Conservation (phyloP, 1,140 invertebrate genomes). For the Pachypeltis micranthus region DNA sequence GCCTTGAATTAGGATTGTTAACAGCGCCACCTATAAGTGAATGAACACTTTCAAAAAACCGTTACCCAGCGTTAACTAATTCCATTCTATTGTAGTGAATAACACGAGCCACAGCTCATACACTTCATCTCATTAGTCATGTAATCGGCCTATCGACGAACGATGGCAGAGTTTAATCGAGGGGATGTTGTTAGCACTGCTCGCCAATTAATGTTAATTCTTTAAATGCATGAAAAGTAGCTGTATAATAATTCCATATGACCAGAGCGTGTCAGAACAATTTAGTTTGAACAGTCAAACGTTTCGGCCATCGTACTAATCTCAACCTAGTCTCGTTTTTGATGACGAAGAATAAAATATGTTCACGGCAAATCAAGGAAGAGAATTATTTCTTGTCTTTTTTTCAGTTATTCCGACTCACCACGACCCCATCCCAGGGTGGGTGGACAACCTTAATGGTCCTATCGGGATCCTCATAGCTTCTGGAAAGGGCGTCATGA, state of each 20-base stretch:
- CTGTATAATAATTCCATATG: neutral
- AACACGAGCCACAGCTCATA: too few species aligned
- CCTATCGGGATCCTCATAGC: conserved; percentile 41
- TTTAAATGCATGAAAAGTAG: neutral
- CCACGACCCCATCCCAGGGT: conserved; percentile 39
- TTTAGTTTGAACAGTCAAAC: neutral
- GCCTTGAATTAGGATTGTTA: too few species aligned
- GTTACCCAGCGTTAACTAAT: too few species aligned
- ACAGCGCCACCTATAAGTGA: too few species aligned
- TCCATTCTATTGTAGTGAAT: too few species aligned
- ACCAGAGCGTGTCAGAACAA: neutral
- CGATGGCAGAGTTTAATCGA: too few species aligned
- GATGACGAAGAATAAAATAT: neutral
- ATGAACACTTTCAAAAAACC: too few species aligned
- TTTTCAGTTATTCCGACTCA: conserved; percentile 33
- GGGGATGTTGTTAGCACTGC: too few species aligned
- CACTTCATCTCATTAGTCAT: too few species aligned
- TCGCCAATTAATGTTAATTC: neutral
- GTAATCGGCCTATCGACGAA: too few species aligned
- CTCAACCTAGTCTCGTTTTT: neutral
- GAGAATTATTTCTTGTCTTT: too few species aligned
- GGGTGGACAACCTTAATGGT: conserved; percentile 60
- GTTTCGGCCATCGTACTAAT: neutral
- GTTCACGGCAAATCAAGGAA: too few species aligned
- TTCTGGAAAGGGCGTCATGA: conserved; percentile 44